Percentiles rank a stretch among this genome's conserved stretches.
Evolutionary conservation across 1,140 invertebrate species (phyloP).

Genomic region (Rhynchophorus ferrugineus): DNA sequence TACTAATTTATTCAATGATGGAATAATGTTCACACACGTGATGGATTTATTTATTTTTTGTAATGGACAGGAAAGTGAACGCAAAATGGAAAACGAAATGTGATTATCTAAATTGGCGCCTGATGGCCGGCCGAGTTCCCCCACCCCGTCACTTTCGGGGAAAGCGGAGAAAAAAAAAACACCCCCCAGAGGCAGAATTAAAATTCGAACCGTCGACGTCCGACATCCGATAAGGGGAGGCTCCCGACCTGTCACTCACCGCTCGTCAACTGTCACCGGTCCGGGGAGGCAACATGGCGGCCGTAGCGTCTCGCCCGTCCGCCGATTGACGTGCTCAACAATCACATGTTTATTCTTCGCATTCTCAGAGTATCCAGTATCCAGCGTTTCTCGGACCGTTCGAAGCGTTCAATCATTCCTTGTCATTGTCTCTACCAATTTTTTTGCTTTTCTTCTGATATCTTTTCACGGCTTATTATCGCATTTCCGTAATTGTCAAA

Average conservation of each 20-base stretch:
- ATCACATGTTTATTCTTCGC: constrained; percentile 33
- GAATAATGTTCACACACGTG: no score
- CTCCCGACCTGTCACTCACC: constrained; percentile 31
- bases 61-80: no score
- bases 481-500: constrained; percentile 5
- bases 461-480: neutral
- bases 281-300: constrained; percentile 33
- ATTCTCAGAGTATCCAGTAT: constrained; percentile 33
- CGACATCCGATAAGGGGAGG: constrained; percentile 34
- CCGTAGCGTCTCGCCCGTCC: constrained; percentile 30
- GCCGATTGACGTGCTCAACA: constrained; percentile 37
- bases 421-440: no score
- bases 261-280: constrained; percentile 33
- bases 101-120: no score
- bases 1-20: no score
- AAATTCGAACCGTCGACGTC: neutral
- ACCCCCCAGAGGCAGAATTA: no score
- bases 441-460: constrained; percentile 8
- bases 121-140: no score
- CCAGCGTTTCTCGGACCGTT: constrained; percentile 18
- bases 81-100: no score
- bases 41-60: no score
- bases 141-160: no score
- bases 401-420: constrained; percentile 26
- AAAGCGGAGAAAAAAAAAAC: no score